These are phyloP conservation scores for Myioborus melanocephalus DNA, from an alignment of 2,797 vertebrate species.

Conservation along the genomic window DNA sequence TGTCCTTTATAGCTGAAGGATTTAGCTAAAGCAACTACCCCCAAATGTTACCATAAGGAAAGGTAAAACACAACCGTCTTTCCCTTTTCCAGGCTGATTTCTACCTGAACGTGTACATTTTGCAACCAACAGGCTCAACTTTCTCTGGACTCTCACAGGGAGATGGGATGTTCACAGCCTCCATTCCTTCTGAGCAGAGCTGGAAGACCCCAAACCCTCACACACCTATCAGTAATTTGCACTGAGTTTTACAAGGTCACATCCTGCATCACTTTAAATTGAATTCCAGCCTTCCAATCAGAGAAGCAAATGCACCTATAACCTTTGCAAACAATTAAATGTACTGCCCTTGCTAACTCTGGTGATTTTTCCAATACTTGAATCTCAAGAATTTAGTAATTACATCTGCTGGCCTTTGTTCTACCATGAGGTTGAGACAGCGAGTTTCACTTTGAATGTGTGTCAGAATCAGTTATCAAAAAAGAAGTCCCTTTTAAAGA, in stretches of 20 bases:
- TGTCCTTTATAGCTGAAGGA: background rate
- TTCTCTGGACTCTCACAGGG: background rate
- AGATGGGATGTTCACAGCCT: background rate
- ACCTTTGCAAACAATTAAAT: conserved; percentile 32
- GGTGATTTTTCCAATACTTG: background rate
- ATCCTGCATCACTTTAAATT: background rate
- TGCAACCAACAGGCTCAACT: background rate
- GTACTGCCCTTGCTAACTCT: background rate
- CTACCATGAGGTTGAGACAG: background rate
- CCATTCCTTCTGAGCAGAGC: background rate
- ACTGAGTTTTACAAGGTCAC: background rate
- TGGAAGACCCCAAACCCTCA: background rate
- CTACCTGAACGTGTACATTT: background rate
- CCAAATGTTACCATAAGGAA: background rate
- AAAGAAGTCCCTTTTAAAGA: background rate
- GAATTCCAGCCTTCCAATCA: conserved; percentile 1
- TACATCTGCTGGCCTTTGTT: conserved; percentile 44
- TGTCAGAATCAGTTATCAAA: background rate
- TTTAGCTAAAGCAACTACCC: background rate
- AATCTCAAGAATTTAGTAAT: conserved; percentile 35
- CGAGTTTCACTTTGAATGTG: background rate
- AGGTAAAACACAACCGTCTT: background rate
- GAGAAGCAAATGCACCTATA: background rate
- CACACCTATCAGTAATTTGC: background rate
- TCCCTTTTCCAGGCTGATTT: background rate